Conservation (phyloP, 2,797 vertebrate species). For the Sebastes minor region DNA sequence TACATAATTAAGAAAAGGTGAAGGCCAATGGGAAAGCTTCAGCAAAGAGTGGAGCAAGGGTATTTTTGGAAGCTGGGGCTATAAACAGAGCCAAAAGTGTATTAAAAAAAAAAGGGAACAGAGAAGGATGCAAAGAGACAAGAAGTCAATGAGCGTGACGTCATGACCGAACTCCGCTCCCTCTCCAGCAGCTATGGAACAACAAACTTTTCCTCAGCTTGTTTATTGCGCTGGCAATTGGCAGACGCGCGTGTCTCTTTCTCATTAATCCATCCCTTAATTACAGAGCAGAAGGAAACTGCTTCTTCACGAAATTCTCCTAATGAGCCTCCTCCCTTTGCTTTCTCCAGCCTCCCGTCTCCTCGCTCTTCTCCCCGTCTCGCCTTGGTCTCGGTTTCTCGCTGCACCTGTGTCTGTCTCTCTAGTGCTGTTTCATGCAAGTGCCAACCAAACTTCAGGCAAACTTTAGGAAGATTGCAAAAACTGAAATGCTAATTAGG, state of each 20-base stretch:
- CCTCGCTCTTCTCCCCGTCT: not conserved
- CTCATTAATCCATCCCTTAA: constrained; percentile 72
- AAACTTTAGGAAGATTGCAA: not conserved
- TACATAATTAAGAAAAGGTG: constrained; percentile 26
- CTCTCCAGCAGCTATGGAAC: constrained; percentile 2
- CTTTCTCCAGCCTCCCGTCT: constrained; percentile 8
- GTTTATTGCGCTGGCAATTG: constrained; percentile 51
- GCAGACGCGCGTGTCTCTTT: constrained; percentile 45
- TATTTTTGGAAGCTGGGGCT: constrained; percentile 24
- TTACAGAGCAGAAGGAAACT: constrained; percentile 63
- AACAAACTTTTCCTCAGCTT: constrained; percentile 50
- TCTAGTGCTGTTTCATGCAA: not conserved
- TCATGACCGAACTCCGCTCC: constrained; percentile 17
- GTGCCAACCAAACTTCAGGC: not conserved
- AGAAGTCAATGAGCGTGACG: constrained; percentile 23
- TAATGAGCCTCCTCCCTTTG: constrained; percentile 58
- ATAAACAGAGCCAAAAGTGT: constrained; percentile 11
- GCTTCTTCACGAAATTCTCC: constrained; percentile 40
- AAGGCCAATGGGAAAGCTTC: constrained; percentile 29
- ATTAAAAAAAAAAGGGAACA: not conserved
- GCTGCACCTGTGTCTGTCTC: constrained; percentile 26
- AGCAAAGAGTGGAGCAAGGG: not conserved
- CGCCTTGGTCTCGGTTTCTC: not conserved
- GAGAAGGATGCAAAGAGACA: constrained; percentile 31
- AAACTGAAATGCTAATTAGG: constrained; percentile 8